Evolutionary conservation across 1,140 invertebrate species (phyloP).

Genomic region (Nasonia vitripennis): DNA sequence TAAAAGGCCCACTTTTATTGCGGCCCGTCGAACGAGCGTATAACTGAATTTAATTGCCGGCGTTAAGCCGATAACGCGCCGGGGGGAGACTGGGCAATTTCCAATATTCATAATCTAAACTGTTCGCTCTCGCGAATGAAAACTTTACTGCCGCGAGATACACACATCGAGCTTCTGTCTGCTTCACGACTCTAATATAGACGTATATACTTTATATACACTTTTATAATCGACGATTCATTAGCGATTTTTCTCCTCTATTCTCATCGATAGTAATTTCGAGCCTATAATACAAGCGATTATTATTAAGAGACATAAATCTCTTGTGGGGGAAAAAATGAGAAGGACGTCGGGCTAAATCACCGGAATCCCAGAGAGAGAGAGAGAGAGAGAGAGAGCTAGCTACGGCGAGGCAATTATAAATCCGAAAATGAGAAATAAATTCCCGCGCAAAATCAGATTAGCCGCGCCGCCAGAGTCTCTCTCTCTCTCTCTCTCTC

Average conservation of each 20-base stretch:
- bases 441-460: slow-evolving; percentile 53
- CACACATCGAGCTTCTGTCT: too few species aligned
- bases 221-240: too few species aligned
- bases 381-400: neutral
- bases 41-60: neutral
- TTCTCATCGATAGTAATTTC: too few species aligned
- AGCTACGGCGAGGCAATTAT: slow-evolving; percentile 43
- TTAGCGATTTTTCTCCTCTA: too few species aligned
- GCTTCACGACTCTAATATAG: too few species aligned
- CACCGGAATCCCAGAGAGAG: too few species aligned
- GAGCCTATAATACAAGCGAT: too few species aligned
- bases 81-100: neutral
- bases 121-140: neutral
- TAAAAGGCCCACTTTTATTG: neutral
- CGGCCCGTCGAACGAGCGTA: neutral
- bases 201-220: too few species aligned
- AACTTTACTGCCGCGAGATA: neutral
- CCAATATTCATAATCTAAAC: neutral
- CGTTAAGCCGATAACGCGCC: neutral
- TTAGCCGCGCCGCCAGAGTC: slow-evolving; percentile 15
- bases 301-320: neutral
- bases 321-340: neutral
- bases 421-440: slow-evolving; percentile 55
- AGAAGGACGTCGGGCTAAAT: too few species aligned
- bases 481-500: neutral